Percentiles rank a stretch among this genome's conserved stretches.
Evolutionary conservation across 1,140 invertebrate genomes (phyloP).

Genomic region (Drosophila murphyi): DNA sequence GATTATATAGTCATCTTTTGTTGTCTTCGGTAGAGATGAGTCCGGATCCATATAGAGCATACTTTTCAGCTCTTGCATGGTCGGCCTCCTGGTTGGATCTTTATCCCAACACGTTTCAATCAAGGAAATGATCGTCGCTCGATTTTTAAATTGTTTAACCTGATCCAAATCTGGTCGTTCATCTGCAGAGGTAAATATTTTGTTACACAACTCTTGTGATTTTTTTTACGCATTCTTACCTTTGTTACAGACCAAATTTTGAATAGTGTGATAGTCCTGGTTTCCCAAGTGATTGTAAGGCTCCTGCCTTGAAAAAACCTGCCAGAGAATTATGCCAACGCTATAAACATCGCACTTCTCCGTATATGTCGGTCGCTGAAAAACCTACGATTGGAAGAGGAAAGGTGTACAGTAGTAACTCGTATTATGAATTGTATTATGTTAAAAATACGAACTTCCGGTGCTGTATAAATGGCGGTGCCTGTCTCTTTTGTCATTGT

Average conservation of each 20-base stretch:
- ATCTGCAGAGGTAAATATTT: background rate
- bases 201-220: background rate
- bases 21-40: no score
- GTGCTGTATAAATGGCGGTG: constrained; percentile 26
- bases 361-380: background rate
- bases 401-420: no score
- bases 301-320: constrained; percentile 26
- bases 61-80: background rate
- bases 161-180: background rate
- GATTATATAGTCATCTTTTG: no score
- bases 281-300: constrained; percentile 25
- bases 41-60: no score
- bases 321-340: constrained; percentile 44
- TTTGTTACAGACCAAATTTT: background rate
- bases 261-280: no score
- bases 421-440: no score
- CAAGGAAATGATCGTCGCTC: background rate
- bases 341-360: constrained; percentile 55
- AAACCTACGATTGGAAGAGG: background rate
- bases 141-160: background rate
- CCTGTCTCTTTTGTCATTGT: constrained; percentile 13
- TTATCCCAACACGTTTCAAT: constrained; percentile 8
- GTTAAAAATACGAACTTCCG: no score
- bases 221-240: background rate
- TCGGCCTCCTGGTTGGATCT: background rate